Conservation (phyloP, 2,888 invertebrate species). For the Physocephala rufipes region DNA sequence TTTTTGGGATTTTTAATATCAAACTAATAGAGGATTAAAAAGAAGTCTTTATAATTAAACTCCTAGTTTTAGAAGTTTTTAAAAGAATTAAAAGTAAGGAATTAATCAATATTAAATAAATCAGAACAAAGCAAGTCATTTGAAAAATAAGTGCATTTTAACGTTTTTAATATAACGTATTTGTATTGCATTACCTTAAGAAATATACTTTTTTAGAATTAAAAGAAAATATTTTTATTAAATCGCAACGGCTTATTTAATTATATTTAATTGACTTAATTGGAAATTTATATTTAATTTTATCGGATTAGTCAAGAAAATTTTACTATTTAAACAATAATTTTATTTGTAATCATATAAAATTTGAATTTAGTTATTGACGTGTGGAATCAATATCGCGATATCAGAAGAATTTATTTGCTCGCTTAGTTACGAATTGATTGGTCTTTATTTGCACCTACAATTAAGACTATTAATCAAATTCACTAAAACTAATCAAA, state of each 20-base stretch:
- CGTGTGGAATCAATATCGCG: too few relatives aligned
- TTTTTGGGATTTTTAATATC: too few relatives aligned
- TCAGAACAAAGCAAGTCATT: background rate
- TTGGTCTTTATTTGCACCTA: too few relatives aligned
- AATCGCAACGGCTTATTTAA: too few relatives aligned
- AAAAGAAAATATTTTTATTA: too few relatives aligned
- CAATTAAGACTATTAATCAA: too few relatives aligned
- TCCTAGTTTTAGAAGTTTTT: background rate
- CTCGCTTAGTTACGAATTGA: too few relatives aligned
- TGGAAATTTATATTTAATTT: conserved; percentile 7
- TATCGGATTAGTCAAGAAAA: background rate
- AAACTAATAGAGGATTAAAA: too few relatives aligned
- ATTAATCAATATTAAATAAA: background rate
- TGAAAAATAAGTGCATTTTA: conserved; percentile 12
- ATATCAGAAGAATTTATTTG: too few relatives aligned
- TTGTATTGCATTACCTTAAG: background rate
- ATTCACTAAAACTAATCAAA: too few relatives aligned
- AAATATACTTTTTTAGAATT: too few relatives aligned
- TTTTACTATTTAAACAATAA: conserved; percentile 3
- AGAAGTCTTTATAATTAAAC: background rate
- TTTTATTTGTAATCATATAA: conserved; percentile 7
- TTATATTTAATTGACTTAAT: conserved; percentile 12
- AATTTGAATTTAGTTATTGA: background rate
- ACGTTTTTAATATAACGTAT: background rate
- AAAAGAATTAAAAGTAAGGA: conserved; percentile 7